Percentiles rank a stretch among this genome's conserved stretches.
Conservation (phyloP, 1,140 invertebrate species). For the Cherax destructor region DNA sequence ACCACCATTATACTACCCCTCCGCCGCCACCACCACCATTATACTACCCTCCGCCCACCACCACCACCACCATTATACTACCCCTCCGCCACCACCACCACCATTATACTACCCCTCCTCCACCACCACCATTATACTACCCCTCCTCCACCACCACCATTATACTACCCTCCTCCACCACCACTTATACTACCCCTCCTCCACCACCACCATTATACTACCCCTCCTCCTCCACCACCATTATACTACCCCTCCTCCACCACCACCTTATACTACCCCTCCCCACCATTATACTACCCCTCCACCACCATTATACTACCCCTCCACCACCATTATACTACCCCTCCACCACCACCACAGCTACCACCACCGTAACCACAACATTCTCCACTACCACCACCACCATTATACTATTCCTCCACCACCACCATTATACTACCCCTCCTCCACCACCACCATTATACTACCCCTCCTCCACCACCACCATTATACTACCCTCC, state of each 20-base stretch:
- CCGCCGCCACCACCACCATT: too few species aligned
- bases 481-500: background rate
- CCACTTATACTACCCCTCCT: background rate
- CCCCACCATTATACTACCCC: background rate
- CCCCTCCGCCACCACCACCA: too few species aligned
- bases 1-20: too few species aligned
- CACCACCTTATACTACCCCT: background rate
- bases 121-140: background rate
- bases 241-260: background rate
- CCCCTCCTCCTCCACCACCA: background rate
- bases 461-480: background rate
- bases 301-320: background rate
- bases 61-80: too few species aligned
- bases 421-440: conserved; percentile 13
- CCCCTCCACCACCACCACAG: background rate
- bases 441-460: too few species aligned
- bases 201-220: background rate
- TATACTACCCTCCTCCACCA: background rate
- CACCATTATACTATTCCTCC: background rate
- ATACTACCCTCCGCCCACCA: too few species aligned
- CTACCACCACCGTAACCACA: background rate
- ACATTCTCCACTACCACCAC: background rate
- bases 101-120: too few species aligned
- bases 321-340: background rate
- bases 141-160: background rate